phyloP scores from a whole-genome alignment of 2,888 invertebrate species.

The Agapetus fuscipes region DNA sequence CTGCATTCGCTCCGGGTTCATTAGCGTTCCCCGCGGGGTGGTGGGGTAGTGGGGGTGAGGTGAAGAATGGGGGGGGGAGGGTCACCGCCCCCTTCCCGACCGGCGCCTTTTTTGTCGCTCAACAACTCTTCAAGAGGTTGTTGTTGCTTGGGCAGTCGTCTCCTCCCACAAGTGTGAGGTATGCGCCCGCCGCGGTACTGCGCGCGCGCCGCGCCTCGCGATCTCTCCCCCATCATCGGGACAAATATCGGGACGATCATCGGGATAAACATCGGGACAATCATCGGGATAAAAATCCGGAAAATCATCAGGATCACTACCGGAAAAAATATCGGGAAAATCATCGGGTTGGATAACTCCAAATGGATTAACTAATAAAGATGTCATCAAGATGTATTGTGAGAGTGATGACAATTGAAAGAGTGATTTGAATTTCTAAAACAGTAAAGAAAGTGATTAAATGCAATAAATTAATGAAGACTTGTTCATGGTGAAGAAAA shows the following conservation, averaged over 20 bases:
- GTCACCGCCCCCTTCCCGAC: background rate
- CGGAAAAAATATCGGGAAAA: background rate
- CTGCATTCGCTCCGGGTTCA: too few species aligned
- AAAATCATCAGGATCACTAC: background rate
- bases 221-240: background rate
- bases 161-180: conserved; percentile 4
- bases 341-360: too few species aligned
- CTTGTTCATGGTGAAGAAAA: too few species aligned
- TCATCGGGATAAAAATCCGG: background rate
- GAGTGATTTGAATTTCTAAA: too few species aligned
- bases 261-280: background rate
- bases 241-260: background rate
- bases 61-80: too few species aligned
- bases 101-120: conserved; percentile 9
- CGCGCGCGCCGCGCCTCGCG: conserved; percentile 1
- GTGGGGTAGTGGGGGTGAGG: conserved; percentile 3
- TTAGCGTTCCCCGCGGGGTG: conserved; percentile 11
- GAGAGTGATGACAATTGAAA: too few species aligned
- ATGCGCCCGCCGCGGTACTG: conserved; percentile 1
- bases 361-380: too few species aligned
- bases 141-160: conserved; percentile 6
- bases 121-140: conserved; percentile 6
- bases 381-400: too few species aligned
- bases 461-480: too few species aligned
- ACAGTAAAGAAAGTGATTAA: too few species aligned